These are phyloP conservation scores for Erinaceus europaeus DNA, from an alignment of 2,113 vertebrate species.

Conservation along the genomic window DNA sequence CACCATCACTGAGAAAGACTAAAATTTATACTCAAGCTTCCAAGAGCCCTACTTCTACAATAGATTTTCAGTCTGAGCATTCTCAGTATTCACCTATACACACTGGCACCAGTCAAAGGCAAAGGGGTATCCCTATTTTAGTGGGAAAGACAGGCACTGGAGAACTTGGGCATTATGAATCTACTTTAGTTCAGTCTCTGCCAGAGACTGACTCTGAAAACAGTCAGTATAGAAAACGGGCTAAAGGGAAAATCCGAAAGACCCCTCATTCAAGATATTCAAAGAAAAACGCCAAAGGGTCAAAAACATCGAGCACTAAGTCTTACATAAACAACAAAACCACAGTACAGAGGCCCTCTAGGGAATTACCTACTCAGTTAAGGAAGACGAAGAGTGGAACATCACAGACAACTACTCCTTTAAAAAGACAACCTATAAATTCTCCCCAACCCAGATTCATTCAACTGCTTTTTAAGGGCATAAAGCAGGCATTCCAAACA, in stretches of 20 bases:
- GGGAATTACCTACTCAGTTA: background rate
- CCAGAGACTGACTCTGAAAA: constrained; percentile 43
- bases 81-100: constrained; percentile 3
- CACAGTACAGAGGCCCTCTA: background rate
- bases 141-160: background rate
- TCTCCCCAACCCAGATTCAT: constrained; percentile 38
- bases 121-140: background rate
- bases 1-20: constrained; percentile 29
- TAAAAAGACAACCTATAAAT: constrained; percentile 46
- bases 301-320: constrained; percentile 25
- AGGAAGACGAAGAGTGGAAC: constrained; percentile 6
- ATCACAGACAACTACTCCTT: background rate
- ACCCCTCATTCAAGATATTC: constrained; percentile 16
- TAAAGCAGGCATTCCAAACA: constrained; percentile 47
- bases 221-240: constrained; percentile 10
- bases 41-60: constrained; percentile 22
- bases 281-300: background rate
- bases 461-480: constrained; percentile 40
- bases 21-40: background rate
- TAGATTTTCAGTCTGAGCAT: background rate
- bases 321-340: background rate
- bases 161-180: background rate
- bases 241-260: constrained; percentile 22
- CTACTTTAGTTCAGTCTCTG: background rate
- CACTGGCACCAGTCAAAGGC: background rate